These are phyloP conservation scores for Nebria brevicollis DNA, from an alignment of 2,888 invertebrate species.

Conservation along the genomic window DNA sequence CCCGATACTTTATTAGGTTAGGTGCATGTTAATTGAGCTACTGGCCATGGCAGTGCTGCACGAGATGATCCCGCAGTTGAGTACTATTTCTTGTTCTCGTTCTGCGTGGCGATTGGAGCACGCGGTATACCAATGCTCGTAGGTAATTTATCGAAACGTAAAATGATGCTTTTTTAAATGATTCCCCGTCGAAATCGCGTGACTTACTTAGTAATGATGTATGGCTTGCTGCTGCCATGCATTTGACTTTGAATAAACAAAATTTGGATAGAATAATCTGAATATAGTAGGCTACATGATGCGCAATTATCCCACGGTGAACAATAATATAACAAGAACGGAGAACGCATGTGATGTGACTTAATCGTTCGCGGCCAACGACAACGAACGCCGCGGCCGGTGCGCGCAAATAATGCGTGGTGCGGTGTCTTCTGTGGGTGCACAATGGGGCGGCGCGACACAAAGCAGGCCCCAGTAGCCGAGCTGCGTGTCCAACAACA, in stretches of 20 bases:
- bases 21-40: constrained; percentile 57
- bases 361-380: constrained; percentile 33
- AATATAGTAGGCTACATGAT: constrained; percentile 28
- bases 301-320: constrained; percentile 32
- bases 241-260: not conserved
- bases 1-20: constrained; percentile 57
- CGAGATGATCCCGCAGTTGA: not conserved
- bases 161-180: constrained; percentile 41
- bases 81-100: not conserved
- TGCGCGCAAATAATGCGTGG: constrained; percentile 39
- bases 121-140: constrained; percentile 14
- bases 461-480: constrained; percentile 31
- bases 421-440: constrained; percentile 18
- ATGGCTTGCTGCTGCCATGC: not conserved
- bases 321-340: constrained; percentile 16
- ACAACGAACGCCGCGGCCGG: constrained; percentile 28
- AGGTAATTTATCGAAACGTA: constrained; percentile 28
- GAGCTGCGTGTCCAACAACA: constrained; percentile 12
- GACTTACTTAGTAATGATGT: not conserved
- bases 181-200: constrained; percentile 18
- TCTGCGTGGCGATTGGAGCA: not conserved
- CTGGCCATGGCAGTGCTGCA: constrained; percentile 36
- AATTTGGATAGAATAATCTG: not conserved
- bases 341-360: constrained; percentile 34
- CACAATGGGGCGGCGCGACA: constrained; percentile 44